Evolutionary conservation across 23 tunicate species (phyloP).

Genomic region (Ascidia mentula): DNA sequence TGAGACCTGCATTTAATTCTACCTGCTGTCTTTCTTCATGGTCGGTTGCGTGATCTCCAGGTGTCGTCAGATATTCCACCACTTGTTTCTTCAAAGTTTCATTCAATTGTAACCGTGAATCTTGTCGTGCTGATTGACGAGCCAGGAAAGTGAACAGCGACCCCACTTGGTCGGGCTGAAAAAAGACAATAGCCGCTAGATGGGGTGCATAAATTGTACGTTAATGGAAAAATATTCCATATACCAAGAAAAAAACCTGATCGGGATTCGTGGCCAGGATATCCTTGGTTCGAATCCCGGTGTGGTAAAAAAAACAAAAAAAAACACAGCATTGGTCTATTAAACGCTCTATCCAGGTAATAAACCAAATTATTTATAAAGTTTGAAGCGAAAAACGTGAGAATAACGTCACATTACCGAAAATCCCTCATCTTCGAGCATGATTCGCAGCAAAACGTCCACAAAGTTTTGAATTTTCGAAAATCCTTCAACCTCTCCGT

Average conservation of each 20-base stretch:
- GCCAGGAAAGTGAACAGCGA: slow-evolving; percentile 89
- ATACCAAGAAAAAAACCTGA: too few relatives aligned
- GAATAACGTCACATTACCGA: slow-evolving; percentile 38
- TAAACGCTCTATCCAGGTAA: too few relatives aligned
- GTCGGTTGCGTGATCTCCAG: slow-evolving; percentile 61
- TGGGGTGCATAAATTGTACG: too few relatives aligned
- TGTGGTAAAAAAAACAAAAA: too few relatives aligned
- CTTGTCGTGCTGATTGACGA: slow-evolving; percentile 75
- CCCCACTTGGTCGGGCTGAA: slow-evolving; percentile 91
- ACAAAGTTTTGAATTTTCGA: slow-evolving; percentile 71
- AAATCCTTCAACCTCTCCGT: slow-evolving; percentile 56
- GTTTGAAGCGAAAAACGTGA: too few relatives aligned
- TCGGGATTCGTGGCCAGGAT: too few relatives aligned
- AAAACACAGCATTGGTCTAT: too few relatives aligned
- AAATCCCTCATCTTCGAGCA: slow-evolving; percentile 85
- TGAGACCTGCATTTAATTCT: too few relatives aligned
- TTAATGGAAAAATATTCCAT: too few relatives aligned
- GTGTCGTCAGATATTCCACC: slow-evolving; percentile 82
- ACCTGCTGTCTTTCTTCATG: slow-evolving; percentile 97
- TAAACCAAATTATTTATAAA: too few relatives aligned
- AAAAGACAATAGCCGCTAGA: too few relatives aligned
- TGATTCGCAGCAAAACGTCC: slow-evolving; percentile 65
- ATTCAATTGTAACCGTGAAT: slow-evolving; percentile 44
- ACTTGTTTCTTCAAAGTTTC: slow-evolving; percentile 67
- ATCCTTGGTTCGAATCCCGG: too few relatives aligned